Percentiles rank a stretch among this genome's conserved stretches.
Evolutionary conservation across 2,888 invertebrate genomes (phyloP).

Genomic region (Rhabditoides inermis): DNA sequence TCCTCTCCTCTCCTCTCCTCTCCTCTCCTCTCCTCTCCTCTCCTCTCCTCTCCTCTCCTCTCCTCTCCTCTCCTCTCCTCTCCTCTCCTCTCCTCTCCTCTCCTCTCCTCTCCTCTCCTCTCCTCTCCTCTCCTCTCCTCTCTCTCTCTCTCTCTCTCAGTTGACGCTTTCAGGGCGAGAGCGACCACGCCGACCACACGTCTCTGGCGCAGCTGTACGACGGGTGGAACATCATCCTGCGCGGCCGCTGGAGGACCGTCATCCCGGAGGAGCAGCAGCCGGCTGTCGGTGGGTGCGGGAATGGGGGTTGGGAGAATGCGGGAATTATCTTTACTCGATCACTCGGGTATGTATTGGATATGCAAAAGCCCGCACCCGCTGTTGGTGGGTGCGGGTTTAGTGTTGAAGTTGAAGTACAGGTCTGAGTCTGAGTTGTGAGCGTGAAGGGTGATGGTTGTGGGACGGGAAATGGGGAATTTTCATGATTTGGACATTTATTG

Average conservation of each 20-base stretch:
- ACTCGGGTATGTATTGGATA: too few species aligned
- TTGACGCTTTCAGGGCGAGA: conserved; percentile 12
- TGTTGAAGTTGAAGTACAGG: too few species aligned
- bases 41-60: background rate
- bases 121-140: background rate
- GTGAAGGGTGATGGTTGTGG: too few species aligned
- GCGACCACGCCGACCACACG: conserved; percentile 59
- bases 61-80: background rate
- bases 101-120: background rate
- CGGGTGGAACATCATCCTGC: conserved; percentile 63
- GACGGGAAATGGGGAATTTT: too few species aligned
- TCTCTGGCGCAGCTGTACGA: conserved; percentile 66
- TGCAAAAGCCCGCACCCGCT: too few species aligned
- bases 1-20: too few species aligned
- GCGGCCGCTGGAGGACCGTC: conserved; percentile 28
- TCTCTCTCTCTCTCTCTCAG: background rate
- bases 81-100: background rate
- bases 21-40: background rate
- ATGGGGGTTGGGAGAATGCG: too few species aligned
- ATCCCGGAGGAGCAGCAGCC: conserved; percentile 9
- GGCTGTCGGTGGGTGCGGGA: too few species aligned
- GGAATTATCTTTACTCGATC: too few species aligned
- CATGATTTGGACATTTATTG: too few species aligned
- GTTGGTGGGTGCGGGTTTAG: too few species aligned
- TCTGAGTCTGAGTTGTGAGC: too few species aligned